phyloP scores from a whole-genome alignment of 2,113 vertebrate species.

The Notechis scutatus region DNA sequence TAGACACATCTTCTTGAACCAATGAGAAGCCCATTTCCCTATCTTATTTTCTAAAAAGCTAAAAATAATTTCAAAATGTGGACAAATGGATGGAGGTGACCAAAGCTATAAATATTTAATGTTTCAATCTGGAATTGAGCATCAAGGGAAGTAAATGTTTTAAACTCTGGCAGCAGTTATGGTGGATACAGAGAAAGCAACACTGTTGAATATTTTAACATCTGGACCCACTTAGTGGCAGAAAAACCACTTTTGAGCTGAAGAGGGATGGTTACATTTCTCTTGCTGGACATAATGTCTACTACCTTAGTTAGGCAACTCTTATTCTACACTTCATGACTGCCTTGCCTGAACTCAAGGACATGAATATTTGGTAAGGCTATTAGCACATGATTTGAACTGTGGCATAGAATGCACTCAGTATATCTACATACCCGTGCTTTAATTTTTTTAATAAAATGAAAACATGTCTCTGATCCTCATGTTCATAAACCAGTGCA shows the following conservation, averaged over 20 bases:
- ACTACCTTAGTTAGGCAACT: not conserved
- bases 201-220: constrained; percentile 71
- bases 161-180: constrained; percentile 39
- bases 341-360: not conserved
- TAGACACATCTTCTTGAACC: not conserved
- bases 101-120: constrained; percentile 58
- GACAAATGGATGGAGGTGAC: not conserved
- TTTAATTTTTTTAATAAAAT: not conserved
- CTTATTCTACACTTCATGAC: not conserved
- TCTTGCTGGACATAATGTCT: constrained; percentile 1
- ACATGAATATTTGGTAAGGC: not conserved
- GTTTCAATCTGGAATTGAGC: constrained; percentile 29
- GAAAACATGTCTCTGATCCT: not conserved
- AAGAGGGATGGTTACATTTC: constrained; percentile 32
- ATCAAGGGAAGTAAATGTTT: constrained; percentile 33
- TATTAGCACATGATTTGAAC: not conserved
- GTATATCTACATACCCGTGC: not conserved
- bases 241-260: constrained; percentile 47
- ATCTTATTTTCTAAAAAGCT: not conserved
- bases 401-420: not conserved
- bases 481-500: not conserved
- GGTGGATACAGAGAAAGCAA: constrained; percentile 41
- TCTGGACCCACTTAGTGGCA: constrained; percentile 68
- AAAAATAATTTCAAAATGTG: constrained; percentile 32
- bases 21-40: not conserved